Percentiles rank a stretch among this genome's conserved stretches.
These are phyloP conservation scores for Scyliorhinus canicula DNA, from an alignment of 2,797 vertebrate genomes.

Conservation along the genomic window DNA sequence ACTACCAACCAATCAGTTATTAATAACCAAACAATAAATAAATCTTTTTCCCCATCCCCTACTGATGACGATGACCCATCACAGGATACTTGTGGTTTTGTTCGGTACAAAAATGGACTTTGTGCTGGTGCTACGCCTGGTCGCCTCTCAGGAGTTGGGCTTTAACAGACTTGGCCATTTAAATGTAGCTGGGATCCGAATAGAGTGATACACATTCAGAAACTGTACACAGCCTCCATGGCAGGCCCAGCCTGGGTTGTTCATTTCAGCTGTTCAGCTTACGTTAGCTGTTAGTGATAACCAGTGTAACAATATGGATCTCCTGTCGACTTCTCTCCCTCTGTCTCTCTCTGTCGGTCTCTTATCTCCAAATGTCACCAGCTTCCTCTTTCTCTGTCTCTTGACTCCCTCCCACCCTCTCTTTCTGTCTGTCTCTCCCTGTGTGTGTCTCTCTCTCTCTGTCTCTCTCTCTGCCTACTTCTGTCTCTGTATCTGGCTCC, in stretches of 20 bases:
- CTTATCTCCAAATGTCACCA: neutral
- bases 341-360: neutral
- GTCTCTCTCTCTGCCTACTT: too few relatives aligned
- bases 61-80: neutral
- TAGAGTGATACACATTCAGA: neutral
- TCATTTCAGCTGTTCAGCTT: neutral
- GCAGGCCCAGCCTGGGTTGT: neutral
- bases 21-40: neutral
- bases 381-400: neutral
- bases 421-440: too few relatives aligned
- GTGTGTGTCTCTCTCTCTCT: too few relatives aligned
- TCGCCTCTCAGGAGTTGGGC: neutral
- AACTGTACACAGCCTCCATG: neutral
- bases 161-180: neutral
- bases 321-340: neutral
- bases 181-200: neutral
- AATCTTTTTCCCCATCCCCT: neutral
- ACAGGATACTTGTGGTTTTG: neutral
- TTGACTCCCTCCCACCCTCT: neutral
- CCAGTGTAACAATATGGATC: neutral
- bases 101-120: neutral
- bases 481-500: too few relatives aligned
- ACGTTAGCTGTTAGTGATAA: neutral
- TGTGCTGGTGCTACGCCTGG: neutral
- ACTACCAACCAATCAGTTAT: neutral